Base-by-base conservation (phyloP, 2,113 vertebrate species). In the Thryonomys swinderianus region DNA sequence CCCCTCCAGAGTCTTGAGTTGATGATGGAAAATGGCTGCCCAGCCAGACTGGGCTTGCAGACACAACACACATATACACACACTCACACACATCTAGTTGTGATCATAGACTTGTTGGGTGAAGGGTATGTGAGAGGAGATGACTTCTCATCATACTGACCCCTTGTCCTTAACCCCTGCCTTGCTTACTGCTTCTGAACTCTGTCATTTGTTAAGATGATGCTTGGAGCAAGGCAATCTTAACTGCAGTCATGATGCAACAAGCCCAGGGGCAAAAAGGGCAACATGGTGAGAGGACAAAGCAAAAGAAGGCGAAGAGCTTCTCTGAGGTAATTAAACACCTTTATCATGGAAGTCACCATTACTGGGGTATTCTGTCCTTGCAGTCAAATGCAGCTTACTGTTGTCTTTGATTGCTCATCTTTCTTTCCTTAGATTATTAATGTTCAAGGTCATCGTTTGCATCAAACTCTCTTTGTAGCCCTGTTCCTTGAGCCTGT, bases 371-470 rank as follows among this genome's bases (percentile, higher is more conserved):
- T n/a, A 81, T 69, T 62, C 34, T 86, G 23, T 55, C 82, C 62
- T 88, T 85, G 48, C 5, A 37, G 67, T 83, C 64, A 74, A 82
- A 92, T 32, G 13, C 20, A 51, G 48, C 51, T 21, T 45, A 67
- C 48, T 48, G 20, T 30, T 84, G 71, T 69, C 48, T 94, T 84
- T 88, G 55, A 92, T 93, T 71, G 69, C 25, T 85, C 1, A 9
- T 48, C 37, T 90, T n/a, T 71, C 45, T 86, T 95, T 81, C 32
- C 81, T 25, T 69, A 94, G 78, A 96, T 88, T 80, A 86, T 64
- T 88, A 66, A 73, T 48, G 67, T 94, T 81, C 40, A 95, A 88
- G 76, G 78, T 8, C 59, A 84, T 64, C 59, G 17, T 62, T 83
- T 34, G n/a, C 66, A 23, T 57, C 27, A 27, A 90, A 95, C 88